A percentile compares a stretch with the other conserved stretches of the same genome.
These are phyloP conservation scores for Acanthis flammea DNA, from an alignment of 2,797 vertebrate species.

Conservation along the genomic window DNA sequence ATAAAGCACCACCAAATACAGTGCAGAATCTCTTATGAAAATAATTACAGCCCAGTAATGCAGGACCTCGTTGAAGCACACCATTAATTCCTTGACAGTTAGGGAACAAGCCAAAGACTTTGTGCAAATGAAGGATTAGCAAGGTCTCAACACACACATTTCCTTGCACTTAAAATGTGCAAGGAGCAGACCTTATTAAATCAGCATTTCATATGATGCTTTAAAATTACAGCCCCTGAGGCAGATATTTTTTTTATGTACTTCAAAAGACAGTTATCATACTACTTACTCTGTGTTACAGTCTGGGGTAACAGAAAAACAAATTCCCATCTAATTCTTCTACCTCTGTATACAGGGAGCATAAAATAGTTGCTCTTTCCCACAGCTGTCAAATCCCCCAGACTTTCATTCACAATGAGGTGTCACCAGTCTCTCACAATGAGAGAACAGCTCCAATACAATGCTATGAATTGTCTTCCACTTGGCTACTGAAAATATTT, in stretches of 20 bases:
- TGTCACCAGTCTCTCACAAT: background rate
- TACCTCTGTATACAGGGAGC: background rate
- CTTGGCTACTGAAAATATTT: background rate
- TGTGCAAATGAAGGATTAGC: constrained; percentile 39
- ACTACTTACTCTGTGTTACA: background rate
- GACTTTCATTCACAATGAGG: background rate
- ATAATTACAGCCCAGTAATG: background rate
- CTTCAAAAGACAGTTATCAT: constrained; percentile 10
- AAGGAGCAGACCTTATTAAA: constrained; percentile 21
- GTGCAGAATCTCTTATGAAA: background rate
- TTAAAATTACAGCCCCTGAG: background rate
- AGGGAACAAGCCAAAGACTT: background rate
- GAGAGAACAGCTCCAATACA: background rate
- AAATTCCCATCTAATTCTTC: background rate
- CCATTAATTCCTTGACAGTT: constrained; percentile 26
- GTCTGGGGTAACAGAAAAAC: background rate
- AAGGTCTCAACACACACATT: background rate
- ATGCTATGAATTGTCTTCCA: background rate
- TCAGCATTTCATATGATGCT: background rate
- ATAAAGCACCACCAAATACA: background rate
- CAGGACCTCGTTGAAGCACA: background rate
- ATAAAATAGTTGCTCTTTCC: background rate
- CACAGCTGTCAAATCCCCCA: background rate
- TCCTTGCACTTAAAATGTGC: background rate
- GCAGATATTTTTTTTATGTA: background rate